Evolutionary conservation across 2,888 invertebrate species (phyloP), one percentile per base, ranked within the genome.

Genomic region (Chrysina gloriosa): DNA sequence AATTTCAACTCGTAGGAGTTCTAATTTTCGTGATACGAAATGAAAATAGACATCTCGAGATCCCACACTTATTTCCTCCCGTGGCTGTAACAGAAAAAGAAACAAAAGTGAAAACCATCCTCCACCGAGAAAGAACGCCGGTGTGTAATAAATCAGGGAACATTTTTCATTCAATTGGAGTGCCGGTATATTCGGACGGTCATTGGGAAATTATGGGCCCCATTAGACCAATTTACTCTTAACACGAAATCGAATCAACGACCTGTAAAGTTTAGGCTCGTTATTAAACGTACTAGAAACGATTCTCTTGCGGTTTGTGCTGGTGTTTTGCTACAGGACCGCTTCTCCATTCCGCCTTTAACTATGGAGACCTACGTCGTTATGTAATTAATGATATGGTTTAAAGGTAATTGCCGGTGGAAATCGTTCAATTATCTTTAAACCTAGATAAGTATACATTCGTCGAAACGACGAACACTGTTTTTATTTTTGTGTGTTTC

Each of bases 211-310:
- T 80, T 80, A 80, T 80, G 78, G 78, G 79, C 75, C 79, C 80
- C 81, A 80, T 81, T 81, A 80, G 80, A 77, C 77, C 80, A 79
- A 81, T 81, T 81, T 79, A 77, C 78, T 77, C 78, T 76, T 77
- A 77, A 77, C 79, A 75, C 74, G 74, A 76, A 78, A 78, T 78
- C 79, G 78, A 80, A 77, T 75, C 79, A 79, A 77, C 78, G 80
- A 79, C 77, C 79, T 79, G 80, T 78, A 77, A 79, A 77, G 74
- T 73, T 71, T 72, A 73, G 66, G 45, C 36, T 58, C 72, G 74
- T 73, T 71, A 76, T 74, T 76, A 72, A 77, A 74, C 77, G 71
- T 74, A 71, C 71, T 69, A 76, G 77, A 77, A 78, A 76, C 72
- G 74, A 74, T 73, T 76, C 74, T 67, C 73, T 25, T 74, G 76